Percentiles rank a stretch among this genome's conserved stretches.
Evolutionary conservation across 2,888 invertebrate species (phyloP).

Genomic region (Meteorus colon): DNA sequence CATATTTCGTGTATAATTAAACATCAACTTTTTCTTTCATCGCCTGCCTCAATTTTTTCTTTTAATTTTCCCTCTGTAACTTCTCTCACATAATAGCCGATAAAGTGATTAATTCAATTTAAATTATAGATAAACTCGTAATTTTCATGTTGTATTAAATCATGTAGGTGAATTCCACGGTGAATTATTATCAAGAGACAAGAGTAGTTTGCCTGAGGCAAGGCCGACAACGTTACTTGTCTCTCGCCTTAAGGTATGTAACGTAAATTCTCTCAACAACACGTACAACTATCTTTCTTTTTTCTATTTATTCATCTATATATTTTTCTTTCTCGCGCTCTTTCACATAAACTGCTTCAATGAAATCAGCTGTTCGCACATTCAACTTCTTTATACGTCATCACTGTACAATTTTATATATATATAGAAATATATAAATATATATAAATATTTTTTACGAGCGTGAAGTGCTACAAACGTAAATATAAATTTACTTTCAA

Average conservation of each 20-base stretch:
- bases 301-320: not conserved
- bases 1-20: not conserved
- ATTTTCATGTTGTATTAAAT: conserved; percentile 10
- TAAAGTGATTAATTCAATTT: conserved; percentile 2
- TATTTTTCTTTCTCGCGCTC: not conserved
- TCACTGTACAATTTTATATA: not conserved
- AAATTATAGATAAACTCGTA: not conserved
- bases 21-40: not conserved
- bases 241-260: not conserved
- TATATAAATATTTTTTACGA: not conserved
- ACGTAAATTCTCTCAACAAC: not conserved
- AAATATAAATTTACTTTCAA: conserved; percentile 37
- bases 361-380: conserved; percentile 20
- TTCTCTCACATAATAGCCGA: not conserved
- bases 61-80: not conserved
- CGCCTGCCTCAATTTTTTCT: too few relatives aligned
- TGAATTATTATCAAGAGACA: conserved; percentile 1
- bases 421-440: not conserved
- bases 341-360: conserved; percentile 13
- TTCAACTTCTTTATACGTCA: conserved; percentile 20
- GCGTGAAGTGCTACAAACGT: not conserved
- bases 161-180: conserved; percentile 5
- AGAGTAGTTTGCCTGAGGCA: conserved; percentile 8
- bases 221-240: conserved; percentile 7
- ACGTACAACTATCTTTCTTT: not conserved